phyloP scores from a whole-genome alignment of 2,888 invertebrate species.

The Drosophila mimica region DNA sequence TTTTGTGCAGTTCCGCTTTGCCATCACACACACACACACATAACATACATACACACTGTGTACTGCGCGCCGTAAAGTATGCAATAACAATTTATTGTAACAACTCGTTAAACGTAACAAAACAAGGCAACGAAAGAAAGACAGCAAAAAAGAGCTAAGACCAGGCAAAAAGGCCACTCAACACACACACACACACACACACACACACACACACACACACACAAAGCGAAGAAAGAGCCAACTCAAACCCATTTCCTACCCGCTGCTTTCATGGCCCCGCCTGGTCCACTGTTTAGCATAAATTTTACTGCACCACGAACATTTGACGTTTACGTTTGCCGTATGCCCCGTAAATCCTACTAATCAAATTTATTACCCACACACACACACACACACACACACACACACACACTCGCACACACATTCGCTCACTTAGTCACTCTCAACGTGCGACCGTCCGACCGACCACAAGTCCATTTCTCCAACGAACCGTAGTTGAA shows the following conservation, averaged over 20 bases:
- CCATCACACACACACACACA: slow-evolving; percentile 21
- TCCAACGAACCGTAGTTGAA: slow-evolving; percentile 1
- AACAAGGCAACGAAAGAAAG: slow-evolving; percentile 32
- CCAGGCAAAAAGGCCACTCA: neutral
- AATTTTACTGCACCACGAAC: slow-evolving; percentile 77
- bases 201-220: neutral
- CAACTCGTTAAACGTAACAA: slow-evolving; percentile 74
- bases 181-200: neutral
- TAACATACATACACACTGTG: slow-evolving; percentile 14
- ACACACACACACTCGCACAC: slow-evolving; percentile 14
- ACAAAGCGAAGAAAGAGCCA: slow-evolving; percentile 12
- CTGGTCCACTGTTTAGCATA: slow-evolving; percentile 68
- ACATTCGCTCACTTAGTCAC: slow-evolving; percentile 7
- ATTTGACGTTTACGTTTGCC: slow-evolving; percentile 73
- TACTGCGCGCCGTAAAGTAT: slow-evolving; percentile 61
- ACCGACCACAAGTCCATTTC: slow-evolving; percentile 47
- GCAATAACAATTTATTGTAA: slow-evolving; percentile 79
- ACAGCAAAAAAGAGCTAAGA: neutral
- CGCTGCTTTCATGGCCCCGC: slow-evolving; percentile 2
- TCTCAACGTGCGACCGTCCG: slow-evolving; percentile 4
- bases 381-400: slow-evolving; percentile 26
- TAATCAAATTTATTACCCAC: slow-evolving; percentile 78
- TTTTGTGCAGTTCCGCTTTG: slow-evolving; percentile 54
- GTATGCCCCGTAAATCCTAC: slow-evolving; percentile 75
- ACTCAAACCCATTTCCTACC: slow-evolving; percentile 12